A percentile compares a stretch with the other conserved stretches of the same genome.
These are phyloP conservation scores for Sinosuthora webbiana DNA, from an alignment of 2,113 vertebrate species.

Conservation along the genomic window DNA sequence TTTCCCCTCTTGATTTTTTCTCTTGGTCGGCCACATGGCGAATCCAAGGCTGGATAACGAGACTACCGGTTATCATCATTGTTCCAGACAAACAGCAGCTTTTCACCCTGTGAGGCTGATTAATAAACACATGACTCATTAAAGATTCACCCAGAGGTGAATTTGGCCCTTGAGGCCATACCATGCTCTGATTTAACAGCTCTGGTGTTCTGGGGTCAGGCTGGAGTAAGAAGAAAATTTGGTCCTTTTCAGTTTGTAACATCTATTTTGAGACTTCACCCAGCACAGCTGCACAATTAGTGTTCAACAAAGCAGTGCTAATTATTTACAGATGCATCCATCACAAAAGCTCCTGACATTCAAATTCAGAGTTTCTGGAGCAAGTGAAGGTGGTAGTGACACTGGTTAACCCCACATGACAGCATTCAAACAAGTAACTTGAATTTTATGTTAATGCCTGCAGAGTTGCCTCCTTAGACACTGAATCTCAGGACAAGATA, in stretches of 20 bases:
- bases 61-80: background rate
- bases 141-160: background rate
- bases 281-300: conserved; percentile 76
- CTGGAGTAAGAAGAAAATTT: background rate
- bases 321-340: conserved; percentile 69
- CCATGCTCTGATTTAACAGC: background rate
- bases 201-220: background rate
- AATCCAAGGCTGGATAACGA: background rate
- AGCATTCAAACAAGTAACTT: background rate
- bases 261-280: conserved; percentile 50
- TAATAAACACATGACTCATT: background rate
- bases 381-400: conserved; percentile 26
- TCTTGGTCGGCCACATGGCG: background rate
- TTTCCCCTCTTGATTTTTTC: background rate
- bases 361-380: conserved; percentile 59
- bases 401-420: background rate
- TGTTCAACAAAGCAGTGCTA: conserved; percentile 73
- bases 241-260: background rate
- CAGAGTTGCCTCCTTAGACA: background rate
- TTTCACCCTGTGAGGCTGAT: background rate
- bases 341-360: conserved; percentile 68
- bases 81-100: conserved; percentile 9
- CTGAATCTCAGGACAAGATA: background rate
- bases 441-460: background rate
- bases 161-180: background rate